Evolutionary conservation across 2,888 invertebrate genomes (phyloP), one percentile per base, ranked within the genome.

Genomic region (Pyrrhia umbra): DNA sequence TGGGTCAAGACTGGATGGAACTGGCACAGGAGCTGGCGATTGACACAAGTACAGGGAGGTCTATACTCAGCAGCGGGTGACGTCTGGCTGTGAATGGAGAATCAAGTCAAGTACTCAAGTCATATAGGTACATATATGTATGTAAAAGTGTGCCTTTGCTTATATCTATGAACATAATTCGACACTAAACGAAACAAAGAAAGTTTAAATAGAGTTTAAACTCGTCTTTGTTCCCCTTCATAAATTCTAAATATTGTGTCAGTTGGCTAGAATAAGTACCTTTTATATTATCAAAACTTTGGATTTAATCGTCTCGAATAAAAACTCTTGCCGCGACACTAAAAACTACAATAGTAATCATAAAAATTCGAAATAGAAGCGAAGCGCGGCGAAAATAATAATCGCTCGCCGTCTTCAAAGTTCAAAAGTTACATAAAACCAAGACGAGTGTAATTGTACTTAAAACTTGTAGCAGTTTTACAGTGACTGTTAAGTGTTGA

Each of bases 331-430:
- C 45, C 30, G 61, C 45, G 37, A 60, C 66, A 77, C 68, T 81
- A 82, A 85, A 84, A 84, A 75, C 70, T 30, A 80, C 77, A 79
- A 80, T 79, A 77, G 80, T 79, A 80, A 83, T 82, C 71, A 77
- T 85, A 84, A 85, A 85, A 83, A 76, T 72, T 65, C 73, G 68
- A 77, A 81, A 82, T 80, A 79, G 74, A 75, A 80, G 68, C 64
- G 77, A 77, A 82, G 74, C 78, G 79, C 75, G 77, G 77, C 75
- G 77, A 80, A 85, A 82, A 83, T 82, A 85, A 84, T 84, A 85
- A 81, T 79, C 71, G 75, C 60, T 78, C 70, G 75, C 47, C 45
- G 57, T 81, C 64, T 81, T 82, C 74, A 80, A 76, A 81, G 74
- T 79, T 75, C 59, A 72, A 69, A 78, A 79, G 79, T 77, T 81